Conservation (phyloP, 2,797 vertebrate genomes). For the Serranus cabrilla region DNA sequence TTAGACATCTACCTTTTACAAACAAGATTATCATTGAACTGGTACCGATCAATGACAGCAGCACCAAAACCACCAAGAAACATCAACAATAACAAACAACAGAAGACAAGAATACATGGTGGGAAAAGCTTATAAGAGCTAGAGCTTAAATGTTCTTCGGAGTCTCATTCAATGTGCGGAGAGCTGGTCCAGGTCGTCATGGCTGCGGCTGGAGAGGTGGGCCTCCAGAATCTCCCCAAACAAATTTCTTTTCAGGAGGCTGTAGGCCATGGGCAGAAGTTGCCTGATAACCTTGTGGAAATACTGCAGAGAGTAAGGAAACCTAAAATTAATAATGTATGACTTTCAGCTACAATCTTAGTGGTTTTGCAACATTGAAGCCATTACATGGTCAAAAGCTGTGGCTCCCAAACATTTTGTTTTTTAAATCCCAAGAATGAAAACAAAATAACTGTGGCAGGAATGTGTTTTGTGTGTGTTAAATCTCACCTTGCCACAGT, state of each 20-base stretch:
- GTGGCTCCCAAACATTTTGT: background rate
- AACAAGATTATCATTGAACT: conserved; percentile 62
- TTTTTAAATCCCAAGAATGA: background rate
- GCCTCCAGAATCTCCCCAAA: conserved; percentile 93
- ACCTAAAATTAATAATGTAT: conserved; percentile 9
- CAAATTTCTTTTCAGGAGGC: conserved; percentile 90
- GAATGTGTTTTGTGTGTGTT: background rate
- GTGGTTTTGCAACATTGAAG: background rate
- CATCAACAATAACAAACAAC: conserved; percentile 55
- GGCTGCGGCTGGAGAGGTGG: conserved; percentile 89
- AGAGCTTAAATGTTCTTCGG: conserved; percentile 35
- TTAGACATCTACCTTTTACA: conserved; percentile 81
- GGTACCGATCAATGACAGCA: conserved; percentile 67
- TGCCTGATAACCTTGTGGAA: conserved; percentile 96
- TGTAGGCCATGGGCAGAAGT: conserved; percentile 95
- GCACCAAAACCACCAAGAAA: conserved; percentile 69
- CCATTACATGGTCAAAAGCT: background rate
- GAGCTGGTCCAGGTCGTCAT: conserved; percentile 89
- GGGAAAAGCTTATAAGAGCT: conserved; percentile 59
- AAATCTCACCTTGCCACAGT: background rate
- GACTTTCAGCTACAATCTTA: background rate
- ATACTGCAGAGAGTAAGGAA: conserved; percentile 69
- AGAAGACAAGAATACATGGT: conserved; percentile 48
- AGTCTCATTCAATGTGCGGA: conserved; percentile 63
- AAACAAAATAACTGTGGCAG: background rate